phyloP scores from a whole-genome alignment of 2,113 vertebrate genomes.

The Riparia riparia region DNA sequence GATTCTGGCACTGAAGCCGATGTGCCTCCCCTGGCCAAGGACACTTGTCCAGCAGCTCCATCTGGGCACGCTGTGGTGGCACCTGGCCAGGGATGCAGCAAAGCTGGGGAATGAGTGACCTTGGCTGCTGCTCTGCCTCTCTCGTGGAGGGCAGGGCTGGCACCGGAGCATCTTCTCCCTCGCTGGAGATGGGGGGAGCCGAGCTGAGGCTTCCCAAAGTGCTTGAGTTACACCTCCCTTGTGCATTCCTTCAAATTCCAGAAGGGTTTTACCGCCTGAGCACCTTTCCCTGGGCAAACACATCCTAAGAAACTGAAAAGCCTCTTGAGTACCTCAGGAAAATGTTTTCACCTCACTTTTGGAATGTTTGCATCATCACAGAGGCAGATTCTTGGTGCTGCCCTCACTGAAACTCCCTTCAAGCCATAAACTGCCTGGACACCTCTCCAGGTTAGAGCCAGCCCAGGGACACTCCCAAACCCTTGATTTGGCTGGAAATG shows the following conservation, averaged over 20 bases:
- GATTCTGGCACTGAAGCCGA: background rate
- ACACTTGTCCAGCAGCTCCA: background rate
- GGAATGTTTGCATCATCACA: background rate
- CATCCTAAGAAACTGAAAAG: background rate
- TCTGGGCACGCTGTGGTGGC: background rate
- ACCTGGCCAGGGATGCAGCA: slow-evolving; percentile 19
- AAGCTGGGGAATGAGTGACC: background rate
- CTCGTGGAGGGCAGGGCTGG: background rate
- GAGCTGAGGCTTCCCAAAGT: background rate
- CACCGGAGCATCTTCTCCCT: background rate
- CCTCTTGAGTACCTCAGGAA: background rate
- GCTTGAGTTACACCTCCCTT: background rate
- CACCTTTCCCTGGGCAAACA: background rate
- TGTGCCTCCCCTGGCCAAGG: background rate
- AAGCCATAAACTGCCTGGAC: background rate
- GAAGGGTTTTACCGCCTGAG: background rate
- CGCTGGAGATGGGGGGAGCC: background rate
- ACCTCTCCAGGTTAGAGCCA: background rate
- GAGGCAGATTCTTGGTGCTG: background rate
- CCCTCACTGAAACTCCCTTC: background rate
- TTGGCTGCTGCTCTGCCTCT: background rate
- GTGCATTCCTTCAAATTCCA: background rate
- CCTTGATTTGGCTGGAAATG: background rate
- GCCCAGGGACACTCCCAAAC: background rate
- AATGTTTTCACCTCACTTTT: background rate